phyloP scores from a whole-genome alignment of 2,113 vertebrate species.

The Labeo catla region DNA sequence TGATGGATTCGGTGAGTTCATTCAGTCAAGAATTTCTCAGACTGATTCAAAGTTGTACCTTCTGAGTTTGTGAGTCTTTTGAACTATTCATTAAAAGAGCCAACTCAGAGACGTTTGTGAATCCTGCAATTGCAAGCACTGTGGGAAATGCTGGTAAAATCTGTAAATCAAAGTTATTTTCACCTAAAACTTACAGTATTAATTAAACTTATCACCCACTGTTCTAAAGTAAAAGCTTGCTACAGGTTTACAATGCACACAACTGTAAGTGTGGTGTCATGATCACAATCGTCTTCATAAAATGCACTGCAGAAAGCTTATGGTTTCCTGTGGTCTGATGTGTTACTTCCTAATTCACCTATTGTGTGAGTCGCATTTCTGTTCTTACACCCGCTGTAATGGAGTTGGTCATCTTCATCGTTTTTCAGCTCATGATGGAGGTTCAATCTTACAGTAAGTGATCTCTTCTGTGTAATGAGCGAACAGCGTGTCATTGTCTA shows the following conservation, averaged over 20 bases:
- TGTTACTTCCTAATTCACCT: not conserved
- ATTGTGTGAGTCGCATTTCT: not conserved
- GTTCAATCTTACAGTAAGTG: constrained; percentile 25
- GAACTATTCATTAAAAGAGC: no score
- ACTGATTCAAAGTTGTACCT: no score
- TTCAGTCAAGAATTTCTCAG: no score
- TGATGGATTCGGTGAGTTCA: no score
- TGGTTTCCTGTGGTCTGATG: not conserved
- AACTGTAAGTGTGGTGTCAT: not conserved
- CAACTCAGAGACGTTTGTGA: no score
- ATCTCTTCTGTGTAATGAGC: not conserved
- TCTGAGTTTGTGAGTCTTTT: no score
- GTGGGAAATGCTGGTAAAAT: no score
- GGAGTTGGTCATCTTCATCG: not conserved
- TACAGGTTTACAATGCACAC: not conserved
- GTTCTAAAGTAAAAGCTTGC: no score
- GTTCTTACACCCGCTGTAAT: not conserved
- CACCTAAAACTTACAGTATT: no score
- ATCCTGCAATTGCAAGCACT: no score
- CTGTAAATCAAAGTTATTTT: no score
- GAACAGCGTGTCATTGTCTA: not conserved
- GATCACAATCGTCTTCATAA: not conserved
- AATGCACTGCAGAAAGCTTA: not conserved
- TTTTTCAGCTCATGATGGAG: constrained; percentile 8
- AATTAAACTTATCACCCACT: no score